Base-by-base conservation (phyloP, 2,113 vertebrate species). In the Otocyon megalotis region DNA sequence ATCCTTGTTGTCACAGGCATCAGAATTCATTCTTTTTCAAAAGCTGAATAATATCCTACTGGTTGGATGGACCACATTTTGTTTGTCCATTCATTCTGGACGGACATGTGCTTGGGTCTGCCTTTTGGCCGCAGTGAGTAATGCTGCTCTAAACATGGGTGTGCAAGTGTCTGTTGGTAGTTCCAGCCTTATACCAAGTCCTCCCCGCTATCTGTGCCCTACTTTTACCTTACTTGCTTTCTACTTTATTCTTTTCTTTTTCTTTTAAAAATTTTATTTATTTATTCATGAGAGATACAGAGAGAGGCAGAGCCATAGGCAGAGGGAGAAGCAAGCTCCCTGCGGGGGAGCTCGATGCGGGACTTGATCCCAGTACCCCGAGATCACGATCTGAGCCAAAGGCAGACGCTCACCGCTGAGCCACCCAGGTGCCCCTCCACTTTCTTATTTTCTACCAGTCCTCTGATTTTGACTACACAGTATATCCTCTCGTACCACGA, bases 161-260 rank as follows among this genome's bases (percentile, higher is more conserved):
- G 6, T 15, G 7, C 8, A 37, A 26, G 0, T 4, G 3, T 12
- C 67, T 32, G 3, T 0, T 12, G 54, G 16, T 37, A 37, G 13
- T 22, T n/a, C 54, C 62, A 32, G 12, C 13, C 24, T 26, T 8
- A 2, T 1, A 12, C 35, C 4, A 28, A 56, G 17, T 30, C 85
- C 43, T 60, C 32, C 22, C 13, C 1, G 9, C 8, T 2, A 15
- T 56, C 37, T 76, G 53, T 65, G 62, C 35, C 84, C 69, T 60
- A 24, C 63, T 63, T 71, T 88, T n/a, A 54, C 54, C 58, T 14
- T 43, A 16, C 20, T 3, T 0, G n/a, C 53, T 12, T 53, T 53
- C 32, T 53, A 14, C 32, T 72, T 65, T 37, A 67, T n/a, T 53
- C 32, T 50, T 83, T 62, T 54, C 48, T 74, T 43, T 43, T 43